Evolutionary conservation across 1,140 invertebrate species (phyloP).

Genomic region (Drosophila eugracilis): DNA sequence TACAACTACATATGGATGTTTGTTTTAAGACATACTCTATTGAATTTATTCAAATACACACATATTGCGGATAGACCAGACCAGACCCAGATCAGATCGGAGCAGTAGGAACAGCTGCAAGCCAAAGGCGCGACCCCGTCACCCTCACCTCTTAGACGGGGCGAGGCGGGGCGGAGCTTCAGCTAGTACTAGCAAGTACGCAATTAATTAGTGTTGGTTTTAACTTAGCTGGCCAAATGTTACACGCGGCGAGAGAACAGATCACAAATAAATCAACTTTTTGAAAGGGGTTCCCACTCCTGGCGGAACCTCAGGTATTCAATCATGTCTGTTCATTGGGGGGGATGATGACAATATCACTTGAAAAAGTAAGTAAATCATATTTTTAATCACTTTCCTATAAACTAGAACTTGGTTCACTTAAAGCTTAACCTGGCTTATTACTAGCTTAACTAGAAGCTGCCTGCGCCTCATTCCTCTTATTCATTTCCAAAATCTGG

Average conservation of each 20-base stretch:
- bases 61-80: conserved; percentile 62
- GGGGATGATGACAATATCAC: too few relatives aligned
- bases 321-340: conserved; percentile 9
- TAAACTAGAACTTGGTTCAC: background rate
- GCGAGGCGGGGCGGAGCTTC: background rate
- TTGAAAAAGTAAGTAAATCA: conserved; percentile 1
- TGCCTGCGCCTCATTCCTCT: background rate
- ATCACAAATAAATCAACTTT: conserved; percentile 61
- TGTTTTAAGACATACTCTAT: conserved; percentile 70
- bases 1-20: conserved; percentile 55
- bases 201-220: conserved; percentile 42
- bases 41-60: conserved; percentile 81
- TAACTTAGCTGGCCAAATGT: conserved; percentile 24
- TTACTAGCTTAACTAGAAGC: background rate
- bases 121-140: conserved; percentile 48
- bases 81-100: conserved; percentile 13
- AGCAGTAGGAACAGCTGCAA: conserved; percentile 45
- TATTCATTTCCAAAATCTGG: conserved; percentile 21
- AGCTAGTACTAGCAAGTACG: conserved; percentile 36
- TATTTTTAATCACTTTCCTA: background rate
- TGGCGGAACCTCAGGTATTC: conserved; percentile 47
- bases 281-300: conserved; percentile 50
- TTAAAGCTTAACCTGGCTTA: background rate
- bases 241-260: conserved; percentile 20
- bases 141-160: conserved; percentile 6